Evolutionary conservation across 2,888 invertebrate genomes (phyloP), one percentile per base, ranked within the genome.

Genomic region (Phortica magna): DNA sequence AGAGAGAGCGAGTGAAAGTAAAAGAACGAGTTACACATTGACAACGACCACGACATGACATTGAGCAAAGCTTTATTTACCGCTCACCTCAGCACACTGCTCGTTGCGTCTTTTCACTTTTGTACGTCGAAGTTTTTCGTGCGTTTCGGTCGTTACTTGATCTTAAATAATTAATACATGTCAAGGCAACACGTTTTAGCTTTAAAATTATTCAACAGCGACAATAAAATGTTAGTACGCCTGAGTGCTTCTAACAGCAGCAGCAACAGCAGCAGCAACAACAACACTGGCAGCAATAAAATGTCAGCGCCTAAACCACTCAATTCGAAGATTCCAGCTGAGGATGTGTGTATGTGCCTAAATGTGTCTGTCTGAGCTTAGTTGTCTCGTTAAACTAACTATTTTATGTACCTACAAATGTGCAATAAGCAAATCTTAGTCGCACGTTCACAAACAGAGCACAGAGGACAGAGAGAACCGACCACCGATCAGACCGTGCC

Each of bases 151-250:
- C 48, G 22, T 5, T 61, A 10, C 10, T 22, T 22, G 61, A 61
- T 61, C 61, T 61, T 71, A 31, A 53, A 71, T 71, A 71, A 53
- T 71, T 71, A 71, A 71, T 71, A 71, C 70, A 39, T 31, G 48
- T 55, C 53, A 53, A 55, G 70, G 70, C 70, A 71, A 39, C 53
- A 71, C 39, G 70, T 71, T 71, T 71, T 31, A 22, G 55, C 55
- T 55, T 71, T 55, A n/a, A 71, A 71, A 55, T 71, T 55, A 71
- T 71, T 71, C n/a, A 71, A 71, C 53, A 55, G 53, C 55, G 14
- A 55, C 31, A 55, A 14, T 71, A 55, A 71, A 71, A 71, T 53
- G 70, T 53, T 31, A 55, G 14, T 22, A 31, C 22, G 31, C 70
- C 53, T 71, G 31, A 53, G 70, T 55, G 39, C 31, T 53, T 70